A percentile compares a stretch with the other conserved stretches of the same genome.
Conservation (phyloP, 2,888 invertebrate genomes). For the Pristionchus mayeri region DNA sequence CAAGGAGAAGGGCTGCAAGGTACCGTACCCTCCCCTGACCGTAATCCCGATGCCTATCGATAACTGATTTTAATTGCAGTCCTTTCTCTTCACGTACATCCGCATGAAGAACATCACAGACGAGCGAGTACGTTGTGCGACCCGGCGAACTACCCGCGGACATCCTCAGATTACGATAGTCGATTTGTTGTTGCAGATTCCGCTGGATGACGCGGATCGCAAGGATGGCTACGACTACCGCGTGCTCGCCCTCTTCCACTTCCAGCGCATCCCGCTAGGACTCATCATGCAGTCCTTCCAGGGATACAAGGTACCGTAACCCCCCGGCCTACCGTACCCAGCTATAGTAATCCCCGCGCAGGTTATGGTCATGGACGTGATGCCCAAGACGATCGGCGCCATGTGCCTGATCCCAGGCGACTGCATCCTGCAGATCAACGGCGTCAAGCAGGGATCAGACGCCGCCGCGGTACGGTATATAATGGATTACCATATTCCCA, state of each 20-base stretch:
- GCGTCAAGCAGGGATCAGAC: not conserved
- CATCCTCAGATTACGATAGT: not conserved
- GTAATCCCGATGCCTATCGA: too few relatives aligned
- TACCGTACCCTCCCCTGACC: not conserved
- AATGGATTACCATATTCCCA: not conserved
- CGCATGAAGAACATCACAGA: not conserved
- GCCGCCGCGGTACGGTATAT: constrained; percentile 12
- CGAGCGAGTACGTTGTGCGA: constrained; percentile 19
- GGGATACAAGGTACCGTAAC: not conserved
- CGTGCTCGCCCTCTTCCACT: constrained; percentile 5
- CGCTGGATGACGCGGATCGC: constrained; percentile 5
- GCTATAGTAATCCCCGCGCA: too few relatives aligned
- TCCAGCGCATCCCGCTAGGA: not conserved
- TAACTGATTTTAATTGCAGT: not conserved
- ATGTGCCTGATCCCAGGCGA: not conserved
- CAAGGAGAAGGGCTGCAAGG: constrained; percentile 17
- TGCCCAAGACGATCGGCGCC: constrained; percentile 9
- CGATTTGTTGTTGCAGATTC: not conserved
- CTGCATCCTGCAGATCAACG: not conserved
- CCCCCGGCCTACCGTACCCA: not conserved
- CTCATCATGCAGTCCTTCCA: constrained; percentile 32
- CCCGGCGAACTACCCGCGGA: not conserved
- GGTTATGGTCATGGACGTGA: constrained; percentile 10
- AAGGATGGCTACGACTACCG: constrained; percentile 23
- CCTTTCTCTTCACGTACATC: constrained; percentile 17